Percentiles rank a stretch among this genome's conserved stretches.
Evolutionary conservation across 2,888 invertebrate species (phyloP).

Genomic region (Drosophila kanekoi): DNA sequence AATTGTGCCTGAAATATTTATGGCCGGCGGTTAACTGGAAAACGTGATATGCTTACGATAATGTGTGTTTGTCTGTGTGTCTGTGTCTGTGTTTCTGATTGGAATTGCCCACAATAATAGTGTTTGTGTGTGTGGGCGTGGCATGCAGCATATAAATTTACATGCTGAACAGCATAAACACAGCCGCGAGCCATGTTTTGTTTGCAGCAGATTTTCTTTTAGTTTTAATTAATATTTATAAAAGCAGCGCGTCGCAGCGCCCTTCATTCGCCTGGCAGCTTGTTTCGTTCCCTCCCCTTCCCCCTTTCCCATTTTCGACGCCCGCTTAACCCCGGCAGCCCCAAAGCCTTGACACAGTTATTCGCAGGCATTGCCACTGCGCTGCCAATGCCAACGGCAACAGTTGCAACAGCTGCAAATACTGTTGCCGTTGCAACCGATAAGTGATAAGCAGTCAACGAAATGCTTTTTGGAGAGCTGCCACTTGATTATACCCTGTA

Average conservation of each 20-base stretch:
- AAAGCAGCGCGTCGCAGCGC: constrained; percentile 21
- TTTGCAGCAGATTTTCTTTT: constrained; percentile 29
- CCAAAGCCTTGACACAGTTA: constrained; percentile 52
- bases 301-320: not conserved
- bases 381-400: constrained; percentile 42
- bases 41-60: constrained; percentile 71
- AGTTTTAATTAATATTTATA: constrained; percentile 64
- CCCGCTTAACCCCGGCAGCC: not conserved
- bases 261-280: constrained; percentile 4
- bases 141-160: constrained; percentile 32
- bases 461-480: constrained; percentile 4
- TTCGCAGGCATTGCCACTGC: constrained; percentile 46
- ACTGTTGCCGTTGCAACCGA: constrained; percentile 16
- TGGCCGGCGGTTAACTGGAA: constrained; percentile 61
- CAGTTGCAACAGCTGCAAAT: constrained; percentile 29
- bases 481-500: constrained; percentile 20
- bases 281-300: constrained; percentile 7
- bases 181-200: constrained; percentile 6
- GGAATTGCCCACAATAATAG: constrained; percentile 49
- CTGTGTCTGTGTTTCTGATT: constrained; percentile 39
- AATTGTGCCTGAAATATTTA: constrained; percentile 79
- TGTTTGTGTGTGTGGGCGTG: constrained; percentile 18
- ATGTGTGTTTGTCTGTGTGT: constrained; percentile 8
- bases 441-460: constrained; percentile 29
- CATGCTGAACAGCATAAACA: constrained; percentile 40